Base-by-base conservation (phyloP, 2,797 vertebrate species). In the Gouania willdenowi region DNA sequence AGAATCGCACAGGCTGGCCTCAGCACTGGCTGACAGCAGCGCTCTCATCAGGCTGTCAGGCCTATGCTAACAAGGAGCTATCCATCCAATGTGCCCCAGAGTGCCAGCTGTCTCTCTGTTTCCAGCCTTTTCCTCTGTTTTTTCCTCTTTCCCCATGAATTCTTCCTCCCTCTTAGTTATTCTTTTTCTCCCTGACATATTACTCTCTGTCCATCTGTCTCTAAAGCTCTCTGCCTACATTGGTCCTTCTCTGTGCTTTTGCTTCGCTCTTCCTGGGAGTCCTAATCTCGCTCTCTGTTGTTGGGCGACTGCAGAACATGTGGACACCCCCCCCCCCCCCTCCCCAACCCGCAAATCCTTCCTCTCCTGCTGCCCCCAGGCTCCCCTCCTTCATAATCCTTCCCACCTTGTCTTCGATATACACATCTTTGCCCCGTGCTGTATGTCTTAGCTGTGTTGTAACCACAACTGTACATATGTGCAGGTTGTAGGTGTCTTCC, bases 21-120 rank as follows among this genome's bases (percentile, higher is more conserved):
- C 50, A 5, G 74, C 62, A 10, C 58, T 36, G 59, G 64, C 91
- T 97, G 96, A 95, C 95, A 97, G 92, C 85, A 88, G 90, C 87
- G 79, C 87, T 91, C 95, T 92, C 90, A 88, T 92, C 93, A 89
- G 89, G 74, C 91, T 95, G 93, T 94, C 95, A 95, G 92, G 82
- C 77, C 86, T 91, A 92, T 95, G 93, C 91, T 95, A 95, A 97
- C 92, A 90, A 93, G 93, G 84, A 70, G 81, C 87, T 82, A 79
- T 91, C 89, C 87, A 77, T 89, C 90, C 89, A 84, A 48, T 81
- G 58, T 41, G 63, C 85, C 87, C 90, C 64, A 52, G 73, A 60
- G 81, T 90, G 87, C 88, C 89, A 90, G 89, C 85, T 89, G 86
- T 84, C 81, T 77, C 50, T 72, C 65, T 71, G 61, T 73, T 81